These are phyloP conservation scores for Amazona finschi DNA, from an alignment of 2,797 vertebrate genomes.

Conservation along the genomic window DNA sequence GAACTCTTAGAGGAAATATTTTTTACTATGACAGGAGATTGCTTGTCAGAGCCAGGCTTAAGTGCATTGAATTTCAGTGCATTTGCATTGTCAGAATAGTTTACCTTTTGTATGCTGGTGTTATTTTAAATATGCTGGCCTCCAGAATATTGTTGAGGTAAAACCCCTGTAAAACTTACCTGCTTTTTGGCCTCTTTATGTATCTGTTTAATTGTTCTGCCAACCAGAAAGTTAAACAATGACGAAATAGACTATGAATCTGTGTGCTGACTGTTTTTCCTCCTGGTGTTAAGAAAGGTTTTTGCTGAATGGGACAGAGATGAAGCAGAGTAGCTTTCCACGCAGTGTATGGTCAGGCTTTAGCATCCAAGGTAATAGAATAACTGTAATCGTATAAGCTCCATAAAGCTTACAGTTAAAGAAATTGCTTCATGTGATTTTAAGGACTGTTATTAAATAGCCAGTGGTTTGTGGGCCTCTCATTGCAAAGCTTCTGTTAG, in stretches of 20 bases:
- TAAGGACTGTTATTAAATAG: constrained; percentile 19
- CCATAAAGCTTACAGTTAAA: constrained; percentile 22
- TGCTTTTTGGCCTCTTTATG: constrained; percentile 17
- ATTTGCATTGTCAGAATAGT: neutral
- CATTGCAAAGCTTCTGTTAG: neutral
- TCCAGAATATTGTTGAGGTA: constrained; percentile 18
- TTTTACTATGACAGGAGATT: neutral
- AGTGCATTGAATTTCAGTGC: constrained; percentile 19
- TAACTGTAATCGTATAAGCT: constrained; percentile 2
- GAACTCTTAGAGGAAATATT: neutral
- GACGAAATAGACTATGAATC: constrained; percentile 39
- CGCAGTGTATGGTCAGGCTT: constrained; percentile 26
- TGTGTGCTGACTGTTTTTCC: neutral
- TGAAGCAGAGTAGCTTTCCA: neutral
- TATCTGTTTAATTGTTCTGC: neutral
- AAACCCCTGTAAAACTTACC: neutral
- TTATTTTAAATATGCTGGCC: constrained; percentile 13
- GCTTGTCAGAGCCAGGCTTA: constrained; percentile 5
- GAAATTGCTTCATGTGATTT: constrained; percentile 24
- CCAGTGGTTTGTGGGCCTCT: neutral
- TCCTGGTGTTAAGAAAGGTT: constrained; percentile 17
- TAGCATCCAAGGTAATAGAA: constrained; percentile 11
- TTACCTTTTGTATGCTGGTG: constrained; percentile 16
- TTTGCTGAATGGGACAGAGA: constrained; percentile 21
- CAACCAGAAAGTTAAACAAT: constrained; percentile 33